Conservation (phyloP, 2,888 invertebrate genomes). For the Meliscaeva auricollis region DNA sequence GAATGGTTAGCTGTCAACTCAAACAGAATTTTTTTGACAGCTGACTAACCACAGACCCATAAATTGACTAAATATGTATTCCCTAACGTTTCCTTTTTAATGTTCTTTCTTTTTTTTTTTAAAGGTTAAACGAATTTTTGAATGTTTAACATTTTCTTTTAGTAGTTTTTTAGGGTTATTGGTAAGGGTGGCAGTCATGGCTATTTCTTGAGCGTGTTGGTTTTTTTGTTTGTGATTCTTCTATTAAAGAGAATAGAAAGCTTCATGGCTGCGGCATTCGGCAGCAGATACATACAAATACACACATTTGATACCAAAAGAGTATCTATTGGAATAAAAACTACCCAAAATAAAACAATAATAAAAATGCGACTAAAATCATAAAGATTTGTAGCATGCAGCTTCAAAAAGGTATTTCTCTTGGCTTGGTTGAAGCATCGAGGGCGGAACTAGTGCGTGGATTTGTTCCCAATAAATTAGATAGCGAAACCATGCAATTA, state of each 20-base stretch:
- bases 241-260: conserved; percentile 32
- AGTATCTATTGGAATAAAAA: not conserved
- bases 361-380: conserved; percentile 10
- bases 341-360: not conserved
- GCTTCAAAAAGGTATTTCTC: conserved; percentile 10
- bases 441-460: conserved; percentile 19
- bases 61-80: too few relatives aligned
- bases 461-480: conserved; percentile 1
- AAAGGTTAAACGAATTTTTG: not conserved
- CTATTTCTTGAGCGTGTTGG: conserved; percentile 20
- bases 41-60: too few relatives aligned
- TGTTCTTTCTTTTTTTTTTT: too few relatives aligned
- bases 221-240: not conserved
- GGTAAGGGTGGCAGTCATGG: conserved; percentile 7
- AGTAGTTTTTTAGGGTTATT: not conserved
- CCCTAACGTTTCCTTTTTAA: too few relatives aligned
- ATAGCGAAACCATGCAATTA: not conserved
- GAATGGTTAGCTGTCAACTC: too few relatives aligned
- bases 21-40: too few relatives aligned
- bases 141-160: not conserved
- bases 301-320: conserved; percentile 33
- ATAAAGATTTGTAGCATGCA: conserved; percentile 22
- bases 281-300: conserved; percentile 39
- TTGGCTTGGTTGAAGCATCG: not conserved
- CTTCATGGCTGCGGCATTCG: conserved; percentile 27